phyloP scores from a whole-genome alignment of 2,113 vertebrate species.

The Emberiza fucata region DNA sequence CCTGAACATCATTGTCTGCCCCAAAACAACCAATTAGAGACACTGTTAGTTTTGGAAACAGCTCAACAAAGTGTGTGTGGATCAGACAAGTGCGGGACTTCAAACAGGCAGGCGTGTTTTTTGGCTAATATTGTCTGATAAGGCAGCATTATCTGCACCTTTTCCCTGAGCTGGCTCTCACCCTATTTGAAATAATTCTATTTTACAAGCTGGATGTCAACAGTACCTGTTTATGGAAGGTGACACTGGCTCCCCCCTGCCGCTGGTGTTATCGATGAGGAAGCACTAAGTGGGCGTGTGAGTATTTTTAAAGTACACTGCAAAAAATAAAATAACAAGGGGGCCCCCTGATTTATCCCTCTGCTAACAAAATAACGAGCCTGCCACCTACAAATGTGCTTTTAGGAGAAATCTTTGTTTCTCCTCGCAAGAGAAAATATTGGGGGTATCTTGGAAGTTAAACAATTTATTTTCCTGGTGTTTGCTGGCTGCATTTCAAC shows the following conservation, averaged over 20 bases:
- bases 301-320: conserved; percentile 46
- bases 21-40: conserved; percentile 15
- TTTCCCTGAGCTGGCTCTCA: conserved; percentile 26
- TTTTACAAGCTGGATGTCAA: conserved; percentile 60
- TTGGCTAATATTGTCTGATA: conserved; percentile 48
- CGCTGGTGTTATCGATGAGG: conserved; percentile 72
- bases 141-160: conserved; percentile 46
- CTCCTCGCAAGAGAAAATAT: neutral
- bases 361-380: neutral
- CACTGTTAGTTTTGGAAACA: conserved; percentile 17
- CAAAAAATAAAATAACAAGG: conserved; percentile 58
- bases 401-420: conserved; percentile 19
- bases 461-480: neutral
- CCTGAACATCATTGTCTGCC: conserved; percentile 21
- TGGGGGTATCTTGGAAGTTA: neutral
- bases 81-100: conserved; percentile 49
- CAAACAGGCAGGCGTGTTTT: conserved; percentile 54
- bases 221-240: conserved; percentile 74
- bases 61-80: neutral
- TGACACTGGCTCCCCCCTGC: conserved; percentile 36
- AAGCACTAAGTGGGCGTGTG: conserved; percentile 73
- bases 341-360: neutral
- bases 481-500: neutral
- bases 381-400: neutral
- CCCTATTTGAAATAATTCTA: conserved; percentile 32